phyloP scores from a whole-genome alignment of 2,113 vertebrate species.

The Dolichotis patagonum region DNA sequence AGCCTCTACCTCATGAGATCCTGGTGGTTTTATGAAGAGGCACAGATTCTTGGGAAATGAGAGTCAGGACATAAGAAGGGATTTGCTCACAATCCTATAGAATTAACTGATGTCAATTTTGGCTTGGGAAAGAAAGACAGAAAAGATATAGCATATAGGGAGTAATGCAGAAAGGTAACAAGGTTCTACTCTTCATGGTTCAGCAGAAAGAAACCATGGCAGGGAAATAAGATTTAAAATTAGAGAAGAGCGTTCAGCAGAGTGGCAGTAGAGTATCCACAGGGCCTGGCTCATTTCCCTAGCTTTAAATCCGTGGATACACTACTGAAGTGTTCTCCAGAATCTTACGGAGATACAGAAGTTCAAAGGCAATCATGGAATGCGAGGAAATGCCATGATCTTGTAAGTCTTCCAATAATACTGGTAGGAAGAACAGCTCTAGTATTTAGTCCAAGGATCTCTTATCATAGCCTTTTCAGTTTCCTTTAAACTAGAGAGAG shows the following conservation, averaged over 20 bases:
- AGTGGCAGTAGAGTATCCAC: neutral
- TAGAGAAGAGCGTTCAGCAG: neutral
- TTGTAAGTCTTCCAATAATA: neutral
- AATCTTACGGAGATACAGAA: neutral
- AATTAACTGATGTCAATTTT: slow-evolving; percentile 12
- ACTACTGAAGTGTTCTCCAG: neutral
- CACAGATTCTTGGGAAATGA: neutral
- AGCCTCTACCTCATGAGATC: neutral
- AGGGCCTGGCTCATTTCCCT: neutral
- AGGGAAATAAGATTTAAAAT: neutral
- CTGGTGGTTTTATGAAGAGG: neutral
- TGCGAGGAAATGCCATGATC: neutral
- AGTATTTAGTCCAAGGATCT: neutral
- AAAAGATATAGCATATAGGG: neutral
- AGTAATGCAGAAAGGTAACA: neutral
- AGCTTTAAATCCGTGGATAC: neutral
- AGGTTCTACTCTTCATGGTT: neutral
- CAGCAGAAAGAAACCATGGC: neutral
- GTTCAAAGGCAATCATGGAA: neutral
- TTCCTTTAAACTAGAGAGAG: neutral
- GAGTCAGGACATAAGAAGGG: neutral
- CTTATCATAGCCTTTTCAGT: neutral
- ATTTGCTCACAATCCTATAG: neutral
- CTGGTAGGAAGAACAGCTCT: neutral
- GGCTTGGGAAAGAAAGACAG: neutral